These are phyloP conservation scores for Eulemur albifrons DNA, from an alignment of 2,797 vertebrate genomes.

Conservation along the genomic window DNA sequence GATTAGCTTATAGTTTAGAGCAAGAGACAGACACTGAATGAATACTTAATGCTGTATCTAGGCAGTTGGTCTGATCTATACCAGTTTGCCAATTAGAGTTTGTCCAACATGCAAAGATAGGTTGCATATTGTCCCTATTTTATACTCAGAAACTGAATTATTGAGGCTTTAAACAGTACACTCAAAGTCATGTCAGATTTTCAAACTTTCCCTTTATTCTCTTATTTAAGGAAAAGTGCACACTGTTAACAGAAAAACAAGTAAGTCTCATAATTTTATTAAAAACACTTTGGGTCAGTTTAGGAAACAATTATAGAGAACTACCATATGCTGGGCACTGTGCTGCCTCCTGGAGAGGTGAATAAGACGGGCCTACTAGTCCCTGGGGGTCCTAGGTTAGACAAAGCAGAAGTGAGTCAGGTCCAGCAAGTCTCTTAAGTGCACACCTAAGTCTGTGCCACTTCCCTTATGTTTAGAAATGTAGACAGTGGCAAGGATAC, in stretches of 20 bases:
- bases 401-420: neutral
- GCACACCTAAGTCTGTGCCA: neutral
- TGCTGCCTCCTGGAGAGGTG: neutral
- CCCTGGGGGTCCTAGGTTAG: neutral
- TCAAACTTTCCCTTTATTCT: neutral
- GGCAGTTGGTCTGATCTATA: neutral
- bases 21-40: neutral
- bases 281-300: neutral
- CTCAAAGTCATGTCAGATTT: neutral
- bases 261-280: neutral
- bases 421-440: neutral
- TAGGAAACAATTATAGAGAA: neutral
- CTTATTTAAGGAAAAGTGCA: neutral
- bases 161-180: neutral
- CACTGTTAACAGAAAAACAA: neutral
- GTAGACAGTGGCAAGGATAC: neutral
- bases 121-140: neutral
- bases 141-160: neutral
- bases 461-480: neutral
- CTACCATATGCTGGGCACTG: neutral
- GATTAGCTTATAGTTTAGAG: neutral
- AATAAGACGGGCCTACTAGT: neutral
- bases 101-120: neutral
- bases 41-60: neutral
- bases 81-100: neutral